phyloP scores from a whole-genome alignment of 2,888 invertebrate genomes.

The Anoplius nigerrimus region DNA sequence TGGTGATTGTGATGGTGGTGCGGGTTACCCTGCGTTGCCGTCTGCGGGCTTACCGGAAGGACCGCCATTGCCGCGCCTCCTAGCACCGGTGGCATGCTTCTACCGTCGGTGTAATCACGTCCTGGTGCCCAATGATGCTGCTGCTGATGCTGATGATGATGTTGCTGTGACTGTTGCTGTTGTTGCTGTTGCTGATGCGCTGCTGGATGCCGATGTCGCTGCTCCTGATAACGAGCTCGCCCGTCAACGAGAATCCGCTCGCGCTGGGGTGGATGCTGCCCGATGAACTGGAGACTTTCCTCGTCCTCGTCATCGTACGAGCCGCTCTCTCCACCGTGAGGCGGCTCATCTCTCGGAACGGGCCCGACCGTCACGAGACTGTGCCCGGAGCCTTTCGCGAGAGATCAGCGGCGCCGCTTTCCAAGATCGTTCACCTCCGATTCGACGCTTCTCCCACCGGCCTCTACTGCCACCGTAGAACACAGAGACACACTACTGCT shows the following conservation, averaged over 20 bases:
- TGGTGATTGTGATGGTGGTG: conserved; percentile 61
- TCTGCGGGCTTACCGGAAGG: conserved; percentile 74
- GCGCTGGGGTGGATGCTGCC: background rate
- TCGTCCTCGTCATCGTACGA: conserved; percentile 52
- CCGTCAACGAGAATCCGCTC: background rate
- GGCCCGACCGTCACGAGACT: conserved; percentile 28
- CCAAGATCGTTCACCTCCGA: no score
- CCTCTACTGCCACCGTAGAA: no score
- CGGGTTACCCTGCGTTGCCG: conserved; percentile 72
- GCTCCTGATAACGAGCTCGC: background rate
- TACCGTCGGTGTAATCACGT: conserved; percentile 8
- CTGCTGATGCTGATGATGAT: background rate
- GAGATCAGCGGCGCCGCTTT: no score
- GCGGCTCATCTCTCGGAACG: conserved; percentile 50
- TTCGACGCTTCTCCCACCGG: no score
- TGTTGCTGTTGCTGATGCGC: conserved; percentile 13
- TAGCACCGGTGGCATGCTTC: conserved; percentile 74
- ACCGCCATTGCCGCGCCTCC: conserved; percentile 75
- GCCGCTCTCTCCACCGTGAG: conserved; percentile 36
- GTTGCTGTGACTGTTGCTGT: conserved; percentile 17
- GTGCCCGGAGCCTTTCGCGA: no score
- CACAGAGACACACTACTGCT: no score
- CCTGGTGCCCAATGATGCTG: no score
- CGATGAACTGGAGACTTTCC: conserved; percentile 8
- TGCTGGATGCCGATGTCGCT: background rate